phyloP scores from a whole-genome alignment of 2,113 vertebrate genomes.

The Procavia capensis region DNA sequence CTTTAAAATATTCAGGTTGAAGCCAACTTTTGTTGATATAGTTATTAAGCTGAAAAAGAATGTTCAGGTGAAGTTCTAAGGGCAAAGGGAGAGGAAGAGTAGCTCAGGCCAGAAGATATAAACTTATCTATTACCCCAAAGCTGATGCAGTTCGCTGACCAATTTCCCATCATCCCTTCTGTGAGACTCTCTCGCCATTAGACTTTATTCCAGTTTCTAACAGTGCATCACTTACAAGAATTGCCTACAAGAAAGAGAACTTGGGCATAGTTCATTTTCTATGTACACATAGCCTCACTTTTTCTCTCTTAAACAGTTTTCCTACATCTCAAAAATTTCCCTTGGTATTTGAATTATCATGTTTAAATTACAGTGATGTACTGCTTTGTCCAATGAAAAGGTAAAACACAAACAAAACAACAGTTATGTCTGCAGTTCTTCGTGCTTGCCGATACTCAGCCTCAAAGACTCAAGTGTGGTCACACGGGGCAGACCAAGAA shows the following conservation, averaged over 20 bases:
- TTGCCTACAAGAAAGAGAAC: neutral
- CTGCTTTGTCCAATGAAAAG: constrained; percentile 2
- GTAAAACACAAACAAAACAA: neutral
- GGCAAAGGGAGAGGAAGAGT: neutral
- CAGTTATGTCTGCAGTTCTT: neutral
- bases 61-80: constrained; percentile 67
- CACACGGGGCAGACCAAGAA: neutral
- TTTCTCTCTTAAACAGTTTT: neutral
- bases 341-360: neutral
- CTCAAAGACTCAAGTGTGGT: neutral
- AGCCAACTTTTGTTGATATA: constrained; percentile 61
- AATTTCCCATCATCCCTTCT: constrained; percentile 42
- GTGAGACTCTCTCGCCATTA: constrained; percentile 63
- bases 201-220: constrained; percentile 51
- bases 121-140: constrained; percentile 57
- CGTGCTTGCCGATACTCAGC: neutral
- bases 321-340: neutral
- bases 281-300: neutral
- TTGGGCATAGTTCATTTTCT: neutral
- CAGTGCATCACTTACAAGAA: constrained; percentile 61
- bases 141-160: constrained; percentile 5
- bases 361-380: neutral
- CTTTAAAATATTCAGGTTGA: constrained; percentile 10
- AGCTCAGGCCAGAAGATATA: constrained; percentile 33
- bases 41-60: constrained; percentile 9